phyloP scores from a whole-genome alignment of 2,888 invertebrate species.

The Mimumesa dahlbomi region DNA sequence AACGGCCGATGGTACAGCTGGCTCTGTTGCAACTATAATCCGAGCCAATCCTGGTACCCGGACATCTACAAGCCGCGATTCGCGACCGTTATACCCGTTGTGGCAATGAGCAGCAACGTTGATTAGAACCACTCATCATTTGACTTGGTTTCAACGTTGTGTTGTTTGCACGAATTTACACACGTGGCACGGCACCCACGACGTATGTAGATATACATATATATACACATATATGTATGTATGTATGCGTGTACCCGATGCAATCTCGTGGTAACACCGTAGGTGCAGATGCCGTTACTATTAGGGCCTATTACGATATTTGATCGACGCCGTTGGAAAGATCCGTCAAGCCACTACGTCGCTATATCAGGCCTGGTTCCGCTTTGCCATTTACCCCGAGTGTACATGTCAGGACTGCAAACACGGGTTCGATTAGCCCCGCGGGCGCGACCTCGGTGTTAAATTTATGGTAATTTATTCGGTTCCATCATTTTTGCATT shows the following conservation, averaged over 20 bases:
- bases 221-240: too few relatives aligned
- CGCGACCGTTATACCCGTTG: slow-evolving; percentile 19
- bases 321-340: slow-evolving; percentile 32
- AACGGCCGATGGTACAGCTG: slow-evolving; percentile 39
- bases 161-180: slow-evolving; percentile 56
- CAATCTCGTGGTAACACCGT: slow-evolving; percentile 28
- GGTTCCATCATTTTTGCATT: slow-evolving; percentile 24
- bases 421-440: slow-evolving; percentile 23
- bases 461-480: slow-evolving; percentile 44
- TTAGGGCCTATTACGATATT: slow-evolving; percentile 41
- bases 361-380: not conserved
- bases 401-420: slow-evolving; percentile 7
- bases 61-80: slow-evolving; percentile 35
- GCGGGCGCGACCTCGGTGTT: not conserved
- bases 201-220: too few relatives aligned
- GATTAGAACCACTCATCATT: slow-evolving; percentile 72
- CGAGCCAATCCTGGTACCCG: slow-evolving; percentile 27
- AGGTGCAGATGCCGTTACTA: slow-evolving; percentile 32
- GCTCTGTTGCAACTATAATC: slow-evolving; percentile 44
- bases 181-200: slow-evolving; percentile 3
- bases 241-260: slow-evolving; percentile 22
- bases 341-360: slow-evolving; percentile 28
- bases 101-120: slow-evolving; percentile 59
- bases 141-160: slow-evolving; percentile 50
- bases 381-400: not conserved